Percentiles rank a stretch among this genome's conserved stretches.
Conservation (phyloP, 1,140 invertebrate genomes). For the Sycophaga agraensis region DNA sequence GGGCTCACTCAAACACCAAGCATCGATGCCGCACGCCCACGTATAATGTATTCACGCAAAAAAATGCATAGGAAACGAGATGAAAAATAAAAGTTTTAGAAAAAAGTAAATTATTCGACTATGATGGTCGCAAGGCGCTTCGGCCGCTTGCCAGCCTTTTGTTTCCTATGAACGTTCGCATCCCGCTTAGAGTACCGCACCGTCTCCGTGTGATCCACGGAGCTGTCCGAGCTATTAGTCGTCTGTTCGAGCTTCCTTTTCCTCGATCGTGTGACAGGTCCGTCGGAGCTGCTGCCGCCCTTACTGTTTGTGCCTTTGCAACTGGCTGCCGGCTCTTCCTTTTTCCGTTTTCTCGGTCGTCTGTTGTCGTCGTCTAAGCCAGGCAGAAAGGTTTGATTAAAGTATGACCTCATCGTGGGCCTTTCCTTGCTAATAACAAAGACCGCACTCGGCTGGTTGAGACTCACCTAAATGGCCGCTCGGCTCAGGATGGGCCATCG, state of each 20-base stretch:
- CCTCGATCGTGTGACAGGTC: slow-evolving; percentile 43
- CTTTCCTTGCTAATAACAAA: no score
- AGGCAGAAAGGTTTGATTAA: no score
- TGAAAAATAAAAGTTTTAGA: slow-evolving; percentile 27
- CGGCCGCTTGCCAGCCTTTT: slow-evolving; percentile 42
- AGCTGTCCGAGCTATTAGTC: slow-evolving; percentile 29
- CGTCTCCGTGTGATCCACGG: slow-evolving; percentile 25
- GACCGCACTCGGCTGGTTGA: no score
- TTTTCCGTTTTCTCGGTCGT: slow-evolving; percentile 20
- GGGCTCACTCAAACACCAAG: no score
- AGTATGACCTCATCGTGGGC: no score
- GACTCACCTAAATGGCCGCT: slow-evolving; percentile 2
- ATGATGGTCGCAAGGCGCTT: slow-evolving; percentile 38
- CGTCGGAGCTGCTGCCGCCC: slow-evolving; percentile 22
- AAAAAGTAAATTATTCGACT: slow-evolving; percentile 36
- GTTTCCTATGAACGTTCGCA: slow-evolving; percentile 40
- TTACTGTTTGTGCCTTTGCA: neutral
- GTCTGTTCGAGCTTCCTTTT: slow-evolving; percentile 44
- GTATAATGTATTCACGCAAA: neutral
- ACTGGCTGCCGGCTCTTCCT: neutral
- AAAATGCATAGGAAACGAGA: slow-evolving; percentile 16
- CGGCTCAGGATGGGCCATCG: neutral
- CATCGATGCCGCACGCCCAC: slow-evolving; percentile 1
- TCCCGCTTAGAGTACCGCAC: slow-evolving; percentile 28
- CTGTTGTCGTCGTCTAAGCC: neutral